Evolutionary conservation across 2,797 vertebrate species (phyloP), one percentile per base, ranked within the genome.

Genomic region (Fistularia commersonii): DNA sequence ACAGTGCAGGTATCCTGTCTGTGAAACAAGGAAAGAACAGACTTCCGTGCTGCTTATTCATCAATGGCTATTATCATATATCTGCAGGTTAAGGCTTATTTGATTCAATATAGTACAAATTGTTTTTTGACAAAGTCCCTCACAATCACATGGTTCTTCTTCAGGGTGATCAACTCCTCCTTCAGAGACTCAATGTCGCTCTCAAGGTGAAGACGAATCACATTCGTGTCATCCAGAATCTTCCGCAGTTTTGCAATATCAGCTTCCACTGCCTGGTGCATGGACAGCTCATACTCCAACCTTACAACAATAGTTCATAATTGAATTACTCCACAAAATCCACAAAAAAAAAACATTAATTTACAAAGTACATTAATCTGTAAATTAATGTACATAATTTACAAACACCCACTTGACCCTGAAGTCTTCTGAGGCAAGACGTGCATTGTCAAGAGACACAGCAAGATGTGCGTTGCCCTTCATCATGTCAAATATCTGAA

Each of bases 341-440:
- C 7, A 7, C 11, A 53, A 23, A 11, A 9, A 32, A n/a, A 41
- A 5, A 0, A 6, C 7, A 8, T 42, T 13, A 39, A 9, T 8
- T 38, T 7, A n/a, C 3, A 50, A 35, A 32, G 32, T 15, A 10
- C 3, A 40, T 44, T 7, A 44, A 8, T 1, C 32, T n/a, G n/a
- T n/a, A n/a, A n/a, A n/a, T n/a, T n/a, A n/a, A n/a, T n/a, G n/a
- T n/a, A n/a, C n/a, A n/a, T n/a, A n/a, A n/a, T n/a, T n/a, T n/a
- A n/a, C 8, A 0, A 23, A 50, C 35, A 76, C 83, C 80, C 76
- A 95, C 93, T 94, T 95, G 51, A 88, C 49, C 59, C 61, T 85
- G 77, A 94, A 95, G 72, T 95, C 93, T 0, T 94, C 90, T 10
- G 92, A 79, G 0, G 92, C 92, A 54, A 94, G 86, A 0, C 76